Base-by-base conservation (phyloP, 2,113 vertebrate genomes). In the Mirounga angustirostris region DNA sequence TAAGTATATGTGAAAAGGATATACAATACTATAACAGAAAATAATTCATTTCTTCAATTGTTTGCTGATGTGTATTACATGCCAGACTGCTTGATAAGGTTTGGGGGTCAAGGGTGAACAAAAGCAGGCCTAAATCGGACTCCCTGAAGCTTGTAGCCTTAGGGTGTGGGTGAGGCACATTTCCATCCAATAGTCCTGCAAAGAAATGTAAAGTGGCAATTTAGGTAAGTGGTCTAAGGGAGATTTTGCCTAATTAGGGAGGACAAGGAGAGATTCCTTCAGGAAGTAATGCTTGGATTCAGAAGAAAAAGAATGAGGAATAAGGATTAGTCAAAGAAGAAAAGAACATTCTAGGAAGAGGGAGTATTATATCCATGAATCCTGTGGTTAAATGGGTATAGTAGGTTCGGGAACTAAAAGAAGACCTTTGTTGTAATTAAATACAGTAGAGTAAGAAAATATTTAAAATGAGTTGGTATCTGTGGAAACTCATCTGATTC, bases 131-230 rank as follows among this genome's bases (percentile, higher is more conserved):
- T 18, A 33, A 22, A 11, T 5, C 4, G 28, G 8, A 73, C 22
- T 76, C 22, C 22, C 3, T 28, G 18, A 92, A 58, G 3, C 4
- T 85, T 22, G 15, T 4, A 74, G 11, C 2, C 30, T 28, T 50
- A 5, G 74, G 13, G 26, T 28, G 0, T 18, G n/a, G 22, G 1
- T 22, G 2, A 30, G 15, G 3, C 14, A 73, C 4, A 33, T 18
- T 6, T 65, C 15, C 4, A 81, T 21, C 19, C 40, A 30, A 24
- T 21, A 80, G 12, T 40, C 73, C 54, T 30, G 22, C 2, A 67
- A 52, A 33, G 4, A 65, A 15, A 16, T 21, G 4, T 58, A 28
- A 81, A 97, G 21, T 87, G 21, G 4, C 4, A 52, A 30, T 28
- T 59, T 56, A 33, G 30, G 16, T 71, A 69, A 59, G 14, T 63